A percentile compares a stretch with the other conserved stretches of the same genome.
These are phyloP conservation scores for Trichonephila inaurata DNA, from an alignment of 1,140 invertebrate genomes.

Conservation along the genomic window DNA sequence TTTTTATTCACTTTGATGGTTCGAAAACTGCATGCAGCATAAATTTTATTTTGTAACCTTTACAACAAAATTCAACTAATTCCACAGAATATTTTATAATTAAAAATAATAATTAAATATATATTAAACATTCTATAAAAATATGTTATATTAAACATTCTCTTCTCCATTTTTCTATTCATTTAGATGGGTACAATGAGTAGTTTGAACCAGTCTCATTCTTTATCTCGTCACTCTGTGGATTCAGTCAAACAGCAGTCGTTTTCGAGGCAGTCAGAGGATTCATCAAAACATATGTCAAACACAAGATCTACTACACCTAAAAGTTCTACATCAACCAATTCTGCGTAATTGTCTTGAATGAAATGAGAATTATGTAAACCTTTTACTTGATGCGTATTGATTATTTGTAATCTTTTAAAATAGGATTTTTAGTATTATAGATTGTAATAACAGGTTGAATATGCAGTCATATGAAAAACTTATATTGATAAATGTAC, in stretches of 20 bases:
- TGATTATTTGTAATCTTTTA: background rate
- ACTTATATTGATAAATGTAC: background rate
- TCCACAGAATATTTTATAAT: no score
- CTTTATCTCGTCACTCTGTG: constrained; percentile 56
- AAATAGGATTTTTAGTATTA: background rate
- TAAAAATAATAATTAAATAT: no score
- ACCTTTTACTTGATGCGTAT: background rate
- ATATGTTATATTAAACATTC: no score
- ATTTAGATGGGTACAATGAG: constrained; percentile 77
- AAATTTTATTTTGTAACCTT: no score
- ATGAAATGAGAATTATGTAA: background rate
- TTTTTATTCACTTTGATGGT: no score
- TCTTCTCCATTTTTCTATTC: background rate
- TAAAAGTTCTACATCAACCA: constrained; percentile 63
- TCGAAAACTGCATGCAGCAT: no score
- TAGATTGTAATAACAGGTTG: background rate
- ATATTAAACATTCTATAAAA: no score
- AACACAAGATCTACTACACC: constrained; percentile 65
- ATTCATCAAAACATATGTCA: constrained; percentile 66
- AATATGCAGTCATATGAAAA: background rate
- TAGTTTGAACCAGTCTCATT: constrained; percentile 76
- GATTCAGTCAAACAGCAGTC: constrained; percentile 67
- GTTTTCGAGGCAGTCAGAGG: constrained; percentile 72
- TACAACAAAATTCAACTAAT: no score
- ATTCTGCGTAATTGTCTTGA: constrained; percentile 34